phyloP scores from a whole-genome alignment of 2,113 vertebrate genomes.

The Brachyhypopomus occidentalis region DNA sequence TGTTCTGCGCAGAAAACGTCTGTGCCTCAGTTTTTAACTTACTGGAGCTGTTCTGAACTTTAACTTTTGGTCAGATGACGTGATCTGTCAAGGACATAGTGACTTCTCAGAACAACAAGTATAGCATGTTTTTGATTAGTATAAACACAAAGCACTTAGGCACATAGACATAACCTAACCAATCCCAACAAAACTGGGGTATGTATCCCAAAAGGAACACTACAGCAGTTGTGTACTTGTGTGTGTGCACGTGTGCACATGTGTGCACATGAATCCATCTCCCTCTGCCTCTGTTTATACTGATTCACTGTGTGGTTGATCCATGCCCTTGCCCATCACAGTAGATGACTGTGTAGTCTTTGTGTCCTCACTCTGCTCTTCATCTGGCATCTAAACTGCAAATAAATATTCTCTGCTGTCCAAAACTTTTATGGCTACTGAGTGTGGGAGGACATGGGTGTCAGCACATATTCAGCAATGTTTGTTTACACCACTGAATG shows the following conservation, averaged over 20 bases:
- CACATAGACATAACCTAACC: not conserved
- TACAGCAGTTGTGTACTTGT: not conserved
- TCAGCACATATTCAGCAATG: too few relatives aligned
- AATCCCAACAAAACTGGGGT: not conserved
- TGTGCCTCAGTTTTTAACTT: not conserved
- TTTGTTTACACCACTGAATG: too few relatives aligned
- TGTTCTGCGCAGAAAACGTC: not conserved
- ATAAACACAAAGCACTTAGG: conserved; percentile 8
- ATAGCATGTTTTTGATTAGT: conserved; percentile 10
- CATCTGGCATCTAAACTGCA: too few relatives aligned
- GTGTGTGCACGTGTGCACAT: not conserved
- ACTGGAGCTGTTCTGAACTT: conserved; percentile 10
- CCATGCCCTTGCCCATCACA: conserved; percentile 6
- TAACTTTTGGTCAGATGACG: not conserved
- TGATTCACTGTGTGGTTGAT: not conserved
- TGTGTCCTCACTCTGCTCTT: not conserved
- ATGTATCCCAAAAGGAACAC: conserved; percentile 36
- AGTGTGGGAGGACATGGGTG: too few relatives aligned
- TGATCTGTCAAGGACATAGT: not conserved
- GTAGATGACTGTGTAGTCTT: not conserved
- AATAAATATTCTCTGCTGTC: too few relatives aligned
- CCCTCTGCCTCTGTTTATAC: too few relatives aligned
- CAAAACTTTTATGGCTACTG: too few relatives aligned
- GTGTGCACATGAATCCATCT: too few relatives aligned
- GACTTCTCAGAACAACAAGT: conserved; percentile 12